Base-by-base conservation (phyloP, 2,888 invertebrate species). In the Gortyna flavago region DNA sequence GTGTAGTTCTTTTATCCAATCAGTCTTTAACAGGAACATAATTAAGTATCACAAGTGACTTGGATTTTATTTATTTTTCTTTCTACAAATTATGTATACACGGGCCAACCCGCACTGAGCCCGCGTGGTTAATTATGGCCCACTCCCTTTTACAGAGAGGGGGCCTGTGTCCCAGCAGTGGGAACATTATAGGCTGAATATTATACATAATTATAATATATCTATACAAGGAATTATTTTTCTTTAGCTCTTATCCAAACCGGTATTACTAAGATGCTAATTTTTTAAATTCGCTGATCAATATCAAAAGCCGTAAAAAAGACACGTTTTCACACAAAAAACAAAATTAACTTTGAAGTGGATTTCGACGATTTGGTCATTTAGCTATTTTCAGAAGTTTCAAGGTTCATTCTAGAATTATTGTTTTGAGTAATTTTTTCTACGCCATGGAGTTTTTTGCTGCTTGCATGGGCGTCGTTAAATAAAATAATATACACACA, bases 371-470 rank as follows among this genome's bases (percentile, higher is more conserved):
- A 57, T 25, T 65, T 59, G n/a, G 1, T 32, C 0, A 48, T 62
- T 72, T 61, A 41, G 6, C 0, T 59, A 54, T 66, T 64, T 62
- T 51, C 11, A n/a, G 54, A 57, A n/a, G n/a, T 57, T 57, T 76
- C 80, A 79, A 80, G 80, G 73, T 79, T 79, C 0, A 35, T 59
- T 57, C n/a, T 51, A 25, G 41, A 66, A 54, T 73, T 13, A 66
- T n/a, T 41, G n/a, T 73, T 41, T 32, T 32, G 25, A 51, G 54
- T 44, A 48, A 0, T 48, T 79, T 79, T 66, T 54, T 66, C 0
- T 32, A 51, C 4, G 21, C 4, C 8, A 71, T 11, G 2, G 1
- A 18, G 7, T 16, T 59, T 35, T 79, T 79, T 57, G 48, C 7
- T 29, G 13, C 54, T 54, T 54, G 54, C 9, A 25, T 59, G n/a